Conservation (phyloP, 2,113 vertebrate genomes). For the Maccullochella peelii region DNA sequence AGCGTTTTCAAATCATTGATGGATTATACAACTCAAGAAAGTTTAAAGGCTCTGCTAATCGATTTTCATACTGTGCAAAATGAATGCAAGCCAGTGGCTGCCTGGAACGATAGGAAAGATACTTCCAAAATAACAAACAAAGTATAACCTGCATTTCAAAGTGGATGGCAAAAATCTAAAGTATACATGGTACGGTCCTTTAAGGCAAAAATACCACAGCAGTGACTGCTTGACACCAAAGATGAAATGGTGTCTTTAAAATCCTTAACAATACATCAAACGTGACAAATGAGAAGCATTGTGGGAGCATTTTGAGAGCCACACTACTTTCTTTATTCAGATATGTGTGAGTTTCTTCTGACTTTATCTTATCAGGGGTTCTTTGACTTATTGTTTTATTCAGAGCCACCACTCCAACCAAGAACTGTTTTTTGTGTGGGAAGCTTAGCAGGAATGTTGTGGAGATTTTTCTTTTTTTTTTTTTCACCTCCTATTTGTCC, state of each 20-base stretch:
- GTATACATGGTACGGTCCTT: no score
- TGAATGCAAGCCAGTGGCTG: no score
- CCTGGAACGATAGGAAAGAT: no score
- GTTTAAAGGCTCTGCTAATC: no score
- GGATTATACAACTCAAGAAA: no score
- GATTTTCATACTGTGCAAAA: no score
- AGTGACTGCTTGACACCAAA: no score
- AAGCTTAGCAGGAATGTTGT: background rate
- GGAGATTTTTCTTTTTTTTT: background rate
- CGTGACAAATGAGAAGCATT: background rate
- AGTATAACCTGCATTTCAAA: no score
- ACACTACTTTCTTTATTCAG: background rate
- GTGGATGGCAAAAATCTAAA: no score
- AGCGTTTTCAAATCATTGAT: no score
- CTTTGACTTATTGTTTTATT: background rate
- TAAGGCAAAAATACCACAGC: no score
- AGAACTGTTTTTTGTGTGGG: background rate
- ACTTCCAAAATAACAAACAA: no score
- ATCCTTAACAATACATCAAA: constrained; percentile 24
- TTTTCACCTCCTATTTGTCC: background rate
- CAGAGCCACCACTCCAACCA: background rate
- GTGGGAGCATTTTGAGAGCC: background rate
- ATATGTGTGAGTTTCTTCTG: background rate
- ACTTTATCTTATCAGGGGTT: background rate
- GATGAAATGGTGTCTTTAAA: background rate